These are phyloP conservation scores for Myrmophylax atrothorax DNA, from an alignment of 2,113 vertebrate species.

Conservation along the genomic window DNA sequence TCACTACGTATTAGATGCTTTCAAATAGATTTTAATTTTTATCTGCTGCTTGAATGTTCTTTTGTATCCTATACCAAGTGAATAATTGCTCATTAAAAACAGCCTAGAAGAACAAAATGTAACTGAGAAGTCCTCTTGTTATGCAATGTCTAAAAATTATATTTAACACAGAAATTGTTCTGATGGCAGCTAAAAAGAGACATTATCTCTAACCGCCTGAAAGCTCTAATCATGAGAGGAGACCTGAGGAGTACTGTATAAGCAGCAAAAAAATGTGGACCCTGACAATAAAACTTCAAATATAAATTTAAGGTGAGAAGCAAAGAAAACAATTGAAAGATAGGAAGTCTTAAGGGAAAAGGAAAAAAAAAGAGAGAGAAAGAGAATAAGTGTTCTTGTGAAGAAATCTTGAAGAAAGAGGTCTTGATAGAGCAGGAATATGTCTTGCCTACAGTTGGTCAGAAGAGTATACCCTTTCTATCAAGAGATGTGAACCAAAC, in stretches of 20 bases:
- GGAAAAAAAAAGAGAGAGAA: neutral
- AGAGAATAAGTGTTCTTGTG: neutral
- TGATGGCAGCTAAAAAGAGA: neutral
- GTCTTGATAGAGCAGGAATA: neutral
- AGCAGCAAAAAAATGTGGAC: neutral
- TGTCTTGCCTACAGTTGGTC: neutral
- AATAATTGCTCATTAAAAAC: slow-evolving; percentile 23
- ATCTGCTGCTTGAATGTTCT: neutral
- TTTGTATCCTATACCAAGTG: neutral
- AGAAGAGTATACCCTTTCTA: neutral
- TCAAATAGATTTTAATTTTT: neutral
- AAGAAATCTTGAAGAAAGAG: neutral
- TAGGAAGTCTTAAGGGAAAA: too few species aligned
- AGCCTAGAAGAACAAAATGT: slow-evolving; percentile 34
- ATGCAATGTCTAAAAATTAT: neutral
- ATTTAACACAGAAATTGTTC: neutral
- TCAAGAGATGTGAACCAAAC: neutral
- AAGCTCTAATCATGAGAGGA: neutral
- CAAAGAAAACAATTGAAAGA: neutral
- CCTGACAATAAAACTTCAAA: neutral
- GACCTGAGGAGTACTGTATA: neutral
- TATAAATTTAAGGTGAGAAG: neutral
- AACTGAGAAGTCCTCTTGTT: neutral
- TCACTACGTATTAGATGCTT: neutral
- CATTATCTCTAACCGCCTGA: neutral